Conservation (phyloP, 2,888 invertebrate species). For the Tiliacea citrago region DNA sequence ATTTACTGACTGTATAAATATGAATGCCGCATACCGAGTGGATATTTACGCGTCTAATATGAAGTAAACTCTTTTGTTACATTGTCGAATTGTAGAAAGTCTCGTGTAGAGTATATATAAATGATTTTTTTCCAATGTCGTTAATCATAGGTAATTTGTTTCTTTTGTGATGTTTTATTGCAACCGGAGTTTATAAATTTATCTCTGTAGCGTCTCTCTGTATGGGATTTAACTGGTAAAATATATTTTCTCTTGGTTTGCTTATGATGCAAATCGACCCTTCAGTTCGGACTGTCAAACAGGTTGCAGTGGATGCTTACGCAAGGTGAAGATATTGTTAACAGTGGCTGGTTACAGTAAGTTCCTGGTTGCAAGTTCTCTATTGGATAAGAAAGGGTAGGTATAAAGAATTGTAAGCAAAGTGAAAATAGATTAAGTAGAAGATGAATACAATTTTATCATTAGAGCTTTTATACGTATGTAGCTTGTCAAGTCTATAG, state of each 20-base stretch:
- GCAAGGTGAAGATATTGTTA: conserved; percentile 11
- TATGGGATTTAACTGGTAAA: conserved; percentile 41
- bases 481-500: too few species aligned
- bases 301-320: conserved; percentile 28
- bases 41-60: conserved; percentile 74
- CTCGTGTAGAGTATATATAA: conserved; percentile 59
- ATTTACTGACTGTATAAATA: conserved; percentile 85
- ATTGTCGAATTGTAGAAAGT: conserved; percentile 72
- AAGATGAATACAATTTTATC: too few species aligned
- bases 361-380: neutral
- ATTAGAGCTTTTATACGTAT: too few species aligned
- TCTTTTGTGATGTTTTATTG: conserved; percentile 65
- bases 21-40: conserved; percentile 80
- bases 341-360: neutral
- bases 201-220: conserved; percentile 34
- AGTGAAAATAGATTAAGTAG: too few species aligned
- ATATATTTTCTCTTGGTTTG: conserved; percentile 35
- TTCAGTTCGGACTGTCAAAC: conserved; percentile 25
- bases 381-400: neutral
- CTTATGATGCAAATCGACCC: conserved; percentile 59
- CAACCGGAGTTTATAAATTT: conserved; percentile 65
- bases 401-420: too few species aligned
- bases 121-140: conserved; percentile 60
- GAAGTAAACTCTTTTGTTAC: conserved; percentile 71
- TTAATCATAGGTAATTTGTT: conserved; percentile 67